These are phyloP conservation scores for Manis javanica DNA, from an alignment of 2,797 vertebrate species.

Conservation along the genomic window DNA sequence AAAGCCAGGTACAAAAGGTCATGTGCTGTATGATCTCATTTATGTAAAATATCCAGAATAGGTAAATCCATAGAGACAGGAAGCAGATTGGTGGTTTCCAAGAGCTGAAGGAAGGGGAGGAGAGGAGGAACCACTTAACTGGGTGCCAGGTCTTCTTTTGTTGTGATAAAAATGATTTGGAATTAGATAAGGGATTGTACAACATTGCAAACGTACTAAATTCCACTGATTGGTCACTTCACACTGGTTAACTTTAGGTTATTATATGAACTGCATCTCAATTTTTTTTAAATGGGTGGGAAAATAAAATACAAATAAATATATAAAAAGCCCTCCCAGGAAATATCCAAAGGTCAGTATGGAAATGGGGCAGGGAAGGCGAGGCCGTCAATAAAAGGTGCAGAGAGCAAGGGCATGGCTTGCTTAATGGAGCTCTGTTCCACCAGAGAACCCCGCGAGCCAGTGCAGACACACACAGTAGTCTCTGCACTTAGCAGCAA, in stretches of 20 bases:
- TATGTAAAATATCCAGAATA: neutral
- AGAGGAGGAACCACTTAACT: neutral
- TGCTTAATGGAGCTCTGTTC: neutral
- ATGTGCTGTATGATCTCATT: too few relatives aligned
- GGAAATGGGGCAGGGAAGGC: neutral
- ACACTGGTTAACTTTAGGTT: neutral
- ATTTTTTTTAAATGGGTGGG: neutral
- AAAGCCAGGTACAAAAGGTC: neutral
- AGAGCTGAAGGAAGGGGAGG: too few relatives aligned
- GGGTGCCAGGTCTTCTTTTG: neutral
- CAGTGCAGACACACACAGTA: neutral
- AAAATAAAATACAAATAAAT: neutral
- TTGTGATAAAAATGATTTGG: neutral
- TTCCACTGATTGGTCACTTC: neutral
- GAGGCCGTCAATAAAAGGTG: neutral
- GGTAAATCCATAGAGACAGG: neutral
- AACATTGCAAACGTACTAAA: neutral
- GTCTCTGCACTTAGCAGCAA: accelerated
- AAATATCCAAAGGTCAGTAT: neutral
- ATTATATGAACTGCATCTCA: neutral
- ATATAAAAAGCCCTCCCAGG: neutral
- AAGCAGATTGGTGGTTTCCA: neutral
- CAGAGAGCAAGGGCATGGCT: too few relatives aligned
- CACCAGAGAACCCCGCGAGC: neutral
- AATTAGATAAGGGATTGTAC: neutral